Evolutionary conservation across 1,140 invertebrate species (phyloP).

Genomic region (Idris sp.): DNA sequence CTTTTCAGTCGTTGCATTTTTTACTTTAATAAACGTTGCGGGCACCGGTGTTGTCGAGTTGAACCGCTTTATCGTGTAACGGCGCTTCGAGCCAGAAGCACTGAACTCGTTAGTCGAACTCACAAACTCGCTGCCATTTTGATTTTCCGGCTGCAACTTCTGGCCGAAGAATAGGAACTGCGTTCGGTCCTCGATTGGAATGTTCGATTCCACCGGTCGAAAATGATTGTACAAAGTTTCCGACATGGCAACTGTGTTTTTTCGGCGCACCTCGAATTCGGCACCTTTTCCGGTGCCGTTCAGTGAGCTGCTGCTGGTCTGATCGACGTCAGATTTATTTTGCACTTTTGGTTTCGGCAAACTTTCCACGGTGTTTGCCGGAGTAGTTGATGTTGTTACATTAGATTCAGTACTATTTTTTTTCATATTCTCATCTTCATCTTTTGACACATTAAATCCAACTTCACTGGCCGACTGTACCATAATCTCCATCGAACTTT

Average conservation of each 20-base stretch:
- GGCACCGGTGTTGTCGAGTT: conserved; percentile 57
- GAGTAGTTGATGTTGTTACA: no score
- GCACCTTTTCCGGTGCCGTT: no score
- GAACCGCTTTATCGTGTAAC: conserved; percentile 68
- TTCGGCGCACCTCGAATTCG: conserved; percentile 28
- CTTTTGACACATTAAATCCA: no score
- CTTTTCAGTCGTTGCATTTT: conserved; percentile 64
- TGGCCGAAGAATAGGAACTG: conserved; percentile 85
- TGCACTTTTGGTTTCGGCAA: background rate
- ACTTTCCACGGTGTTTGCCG: no score
- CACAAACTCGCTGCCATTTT: conserved; percentile 51
- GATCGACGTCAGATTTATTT: no score
- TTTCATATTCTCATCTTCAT: no score
- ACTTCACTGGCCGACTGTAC: no score
- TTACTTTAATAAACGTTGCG: conserved; percentile 10
- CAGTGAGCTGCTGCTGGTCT: no score
- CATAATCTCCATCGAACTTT: no score
- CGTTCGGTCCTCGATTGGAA: conserved; percentile 83
- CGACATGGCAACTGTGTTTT: conserved; percentile 78
- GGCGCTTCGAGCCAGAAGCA: conserved; percentile 60
- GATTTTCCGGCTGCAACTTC: conserved; percentile 78
- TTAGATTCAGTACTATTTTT: no score
- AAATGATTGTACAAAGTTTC: conserved; percentile 82
- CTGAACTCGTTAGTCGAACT: conserved; percentile 59
- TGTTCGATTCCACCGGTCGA: conserved; percentile 80